Evolutionary conservation across 2,113 vertebrate species (phyloP).

Genomic region (Tyto alba): DNA sequence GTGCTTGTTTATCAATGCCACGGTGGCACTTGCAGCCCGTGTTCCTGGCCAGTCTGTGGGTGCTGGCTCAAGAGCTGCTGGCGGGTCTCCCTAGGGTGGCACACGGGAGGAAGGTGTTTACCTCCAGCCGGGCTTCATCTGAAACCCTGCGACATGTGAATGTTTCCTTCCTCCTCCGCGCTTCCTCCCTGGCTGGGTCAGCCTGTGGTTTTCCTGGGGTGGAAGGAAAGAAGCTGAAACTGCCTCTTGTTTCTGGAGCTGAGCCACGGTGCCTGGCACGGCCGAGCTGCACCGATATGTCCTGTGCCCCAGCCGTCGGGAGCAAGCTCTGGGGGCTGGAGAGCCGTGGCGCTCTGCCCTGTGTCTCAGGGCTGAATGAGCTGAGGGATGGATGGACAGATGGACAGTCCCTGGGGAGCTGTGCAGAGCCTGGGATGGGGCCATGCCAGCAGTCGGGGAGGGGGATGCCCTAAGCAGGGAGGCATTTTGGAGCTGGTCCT

Average conservation of each 20-base stretch:
- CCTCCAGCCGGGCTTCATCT: background rate
- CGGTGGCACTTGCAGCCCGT: accelerated
- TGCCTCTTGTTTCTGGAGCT: background rate
- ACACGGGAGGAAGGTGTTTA: background rate
- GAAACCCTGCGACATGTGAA: background rate
- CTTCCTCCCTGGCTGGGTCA: conserved; percentile 1
- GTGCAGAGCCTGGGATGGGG: background rate
- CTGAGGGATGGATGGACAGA: background rate
- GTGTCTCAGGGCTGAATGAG: accelerated
- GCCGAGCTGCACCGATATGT: accelerated
- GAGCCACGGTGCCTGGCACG: background rate
- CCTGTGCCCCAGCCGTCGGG: accelerated
- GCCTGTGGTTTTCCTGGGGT: background rate
- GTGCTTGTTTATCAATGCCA: background rate
- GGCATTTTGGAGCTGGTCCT: background rate
- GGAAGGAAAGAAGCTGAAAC: background rate
- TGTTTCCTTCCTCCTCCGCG: conserved; percentile 4
- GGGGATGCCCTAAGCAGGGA: background rate
- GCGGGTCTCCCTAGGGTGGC: background rate
- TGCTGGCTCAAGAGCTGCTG: background rate
- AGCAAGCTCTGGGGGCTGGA: background rate
- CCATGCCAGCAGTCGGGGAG: background rate
- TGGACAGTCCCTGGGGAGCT: background rate
- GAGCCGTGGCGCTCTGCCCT: background rate
- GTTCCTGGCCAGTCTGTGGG: background rate